These are phyloP conservation scores for Oscheius sp. DNA, from an alignment of 2,888 invertebrate species.

Conservation along the genomic window DNA sequence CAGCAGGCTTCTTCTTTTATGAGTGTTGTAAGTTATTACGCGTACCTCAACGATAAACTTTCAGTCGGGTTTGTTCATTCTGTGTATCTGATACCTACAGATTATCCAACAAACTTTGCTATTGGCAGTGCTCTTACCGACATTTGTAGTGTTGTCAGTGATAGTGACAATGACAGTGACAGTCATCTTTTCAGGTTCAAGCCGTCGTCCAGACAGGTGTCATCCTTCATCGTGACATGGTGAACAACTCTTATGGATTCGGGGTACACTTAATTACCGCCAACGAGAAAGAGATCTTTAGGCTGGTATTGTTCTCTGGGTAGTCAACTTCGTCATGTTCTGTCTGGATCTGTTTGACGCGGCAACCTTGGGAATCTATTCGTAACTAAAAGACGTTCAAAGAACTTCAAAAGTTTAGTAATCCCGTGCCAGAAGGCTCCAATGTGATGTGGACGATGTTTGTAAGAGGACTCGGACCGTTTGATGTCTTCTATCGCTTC, in stretches of 20 bases:
- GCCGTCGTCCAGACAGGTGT: background rate
- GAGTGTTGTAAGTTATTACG: too few relatives aligned
- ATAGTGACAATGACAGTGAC: too few relatives aligned
- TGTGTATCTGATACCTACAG: background rate
- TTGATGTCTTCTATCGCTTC: slow-evolving; percentile 2
- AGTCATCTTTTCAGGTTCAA: background rate
- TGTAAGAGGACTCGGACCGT: background rate
- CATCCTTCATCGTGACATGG: background rate
- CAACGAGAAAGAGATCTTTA: background rate
- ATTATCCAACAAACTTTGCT: background rate
- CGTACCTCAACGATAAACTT: too few relatives aligned
- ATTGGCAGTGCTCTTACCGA: background rate
- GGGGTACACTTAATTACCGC: too few relatives aligned
- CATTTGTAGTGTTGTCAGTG: background rate
- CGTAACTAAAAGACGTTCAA: background rate
- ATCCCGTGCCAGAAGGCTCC: background rate
- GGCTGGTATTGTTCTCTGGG: background rate
- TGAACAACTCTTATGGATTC: background rate
- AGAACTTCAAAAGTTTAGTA: background rate
- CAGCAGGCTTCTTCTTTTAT: too few relatives aligned
- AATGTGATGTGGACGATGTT: slow-evolving; percentile 4
- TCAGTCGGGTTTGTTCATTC: too few relatives aligned
- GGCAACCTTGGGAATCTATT: background rate
- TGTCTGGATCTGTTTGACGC: slow-evolving; percentile 3
- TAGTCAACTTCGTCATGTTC: background rate